Percentiles rank a stretch among this genome's conserved stretches.
phyloP scores from a whole-genome alignment of 2,113 vertebrate genomes.

The Bos javanicus region DNA sequence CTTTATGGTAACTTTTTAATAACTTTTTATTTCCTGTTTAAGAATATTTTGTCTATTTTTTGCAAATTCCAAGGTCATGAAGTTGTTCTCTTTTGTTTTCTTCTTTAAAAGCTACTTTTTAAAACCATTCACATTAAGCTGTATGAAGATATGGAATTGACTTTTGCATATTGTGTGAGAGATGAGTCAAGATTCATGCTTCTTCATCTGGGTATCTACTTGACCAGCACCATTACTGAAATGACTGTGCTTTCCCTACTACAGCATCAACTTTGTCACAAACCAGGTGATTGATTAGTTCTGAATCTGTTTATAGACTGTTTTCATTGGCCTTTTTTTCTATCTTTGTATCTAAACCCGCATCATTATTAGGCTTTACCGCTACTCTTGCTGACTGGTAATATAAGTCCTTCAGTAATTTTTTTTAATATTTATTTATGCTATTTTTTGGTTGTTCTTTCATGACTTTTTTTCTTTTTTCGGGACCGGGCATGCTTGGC shows the following conservation, averaged over 20 bases:
- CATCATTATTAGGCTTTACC: background rate
- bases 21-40: background rate
- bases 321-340: background rate
- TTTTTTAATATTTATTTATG: background rate
- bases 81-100: background rate
- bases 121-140: background rate
- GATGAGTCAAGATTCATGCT: background rate
- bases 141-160: background rate
- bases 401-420: background rate
- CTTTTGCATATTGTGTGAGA: background rate
- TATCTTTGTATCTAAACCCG: background rate
- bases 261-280: background rate
- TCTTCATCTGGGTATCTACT: background rate
- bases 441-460: background rate
- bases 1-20: background rate
- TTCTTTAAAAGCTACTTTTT: background rate
- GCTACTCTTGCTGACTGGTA: background rate
- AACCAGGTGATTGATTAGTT: background rate
- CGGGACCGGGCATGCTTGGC: background rate
- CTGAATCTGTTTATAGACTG: background rate
- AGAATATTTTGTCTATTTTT: background rate
- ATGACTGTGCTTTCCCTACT: background rate
- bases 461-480: background rate
- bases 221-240: background rate
- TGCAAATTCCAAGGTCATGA: background rate